phyloP scores from a whole-genome alignment of 2,113 vertebrate species.

The Xerus inauris region DNA sequence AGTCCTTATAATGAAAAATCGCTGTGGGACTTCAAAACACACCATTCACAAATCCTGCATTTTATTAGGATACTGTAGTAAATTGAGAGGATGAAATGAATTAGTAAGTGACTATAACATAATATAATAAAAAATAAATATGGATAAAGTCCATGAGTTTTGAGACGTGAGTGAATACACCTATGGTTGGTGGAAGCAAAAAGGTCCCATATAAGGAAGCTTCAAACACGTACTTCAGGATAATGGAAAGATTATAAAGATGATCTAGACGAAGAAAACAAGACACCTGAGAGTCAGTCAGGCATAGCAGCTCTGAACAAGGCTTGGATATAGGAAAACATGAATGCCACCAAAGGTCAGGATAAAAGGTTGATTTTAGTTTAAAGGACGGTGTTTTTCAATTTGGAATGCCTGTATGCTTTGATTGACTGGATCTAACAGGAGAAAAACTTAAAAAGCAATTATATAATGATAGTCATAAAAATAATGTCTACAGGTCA shows the following conservation, averaged over 20 bases:
- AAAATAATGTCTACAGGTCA: neutral
- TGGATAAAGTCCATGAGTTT: neutral
- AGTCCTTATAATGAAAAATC: neutral
- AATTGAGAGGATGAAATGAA: neutral
- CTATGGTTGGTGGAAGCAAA: neutral
- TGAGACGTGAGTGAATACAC: neutral
- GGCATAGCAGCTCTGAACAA: neutral
- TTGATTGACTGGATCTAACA: neutral
- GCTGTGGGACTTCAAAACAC: neutral
- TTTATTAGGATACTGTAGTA: neutral
- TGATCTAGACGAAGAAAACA: neutral
- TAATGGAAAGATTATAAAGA: neutral
- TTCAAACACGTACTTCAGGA: neutral
- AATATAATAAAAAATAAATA: neutral
- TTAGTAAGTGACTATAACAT: neutral
- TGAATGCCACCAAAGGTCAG: neutral
- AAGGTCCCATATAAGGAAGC: neutral
- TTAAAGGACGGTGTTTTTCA: neutral
- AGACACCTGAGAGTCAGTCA: neutral
- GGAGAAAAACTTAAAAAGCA: neutral
- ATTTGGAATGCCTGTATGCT: neutral
- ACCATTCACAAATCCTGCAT: neutral
- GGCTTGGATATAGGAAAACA: neutral
- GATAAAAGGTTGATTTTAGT: neutral
- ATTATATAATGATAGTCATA: neutral